These are phyloP conservation scores for Lucinisca nassula DNA, from an alignment of 2,888 invertebrate species.

Conservation along the genomic window DNA sequence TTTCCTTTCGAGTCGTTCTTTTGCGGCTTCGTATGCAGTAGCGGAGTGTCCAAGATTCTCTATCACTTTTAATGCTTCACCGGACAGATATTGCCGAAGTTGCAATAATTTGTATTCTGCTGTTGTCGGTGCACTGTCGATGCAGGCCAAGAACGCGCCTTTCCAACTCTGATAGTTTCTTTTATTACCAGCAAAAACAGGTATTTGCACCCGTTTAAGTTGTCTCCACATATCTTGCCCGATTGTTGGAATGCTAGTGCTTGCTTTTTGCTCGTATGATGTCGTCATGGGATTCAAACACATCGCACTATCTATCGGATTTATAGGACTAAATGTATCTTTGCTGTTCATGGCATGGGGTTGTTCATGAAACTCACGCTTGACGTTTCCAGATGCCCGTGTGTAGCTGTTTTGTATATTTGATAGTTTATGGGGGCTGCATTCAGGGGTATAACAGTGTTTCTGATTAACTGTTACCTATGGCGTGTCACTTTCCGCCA, in stretches of 20 bases:
- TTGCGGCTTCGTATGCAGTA: constrained; percentile 23
- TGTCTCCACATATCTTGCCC: constrained; percentile 14
- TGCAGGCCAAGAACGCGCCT: constrained; percentile 7
- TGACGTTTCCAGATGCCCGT: not conserved
- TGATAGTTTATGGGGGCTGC: too few relatives aligned
- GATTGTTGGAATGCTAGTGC: not conserved
- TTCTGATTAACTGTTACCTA: too few relatives aligned
- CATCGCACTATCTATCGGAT: not conserved
- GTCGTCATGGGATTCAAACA: not conserved
- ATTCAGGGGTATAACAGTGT: too few relatives aligned
- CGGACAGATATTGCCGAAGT: constrained; percentile 31
- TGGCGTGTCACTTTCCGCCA: too few relatives aligned
- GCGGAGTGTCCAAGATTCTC: constrained; percentile 35
- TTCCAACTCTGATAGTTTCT: constrained; percentile 26
- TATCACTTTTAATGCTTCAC: too few relatives aligned
- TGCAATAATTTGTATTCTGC: constrained; percentile 24
- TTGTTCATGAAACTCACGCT: not conserved
- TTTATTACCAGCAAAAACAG: constrained; percentile 21
- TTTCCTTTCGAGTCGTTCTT: constrained; percentile 32
- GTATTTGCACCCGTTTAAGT: constrained; percentile 26
- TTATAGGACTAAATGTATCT: not conserved
- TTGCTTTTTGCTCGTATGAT: not conserved
- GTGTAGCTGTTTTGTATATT: not conserved
- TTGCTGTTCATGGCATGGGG: not conserved
- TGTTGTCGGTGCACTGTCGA: constrained; percentile 24